Evolutionary conservation across 2,888 invertebrate genomes (phyloP), one percentile per base, ranked within the genome.

Genomic region (Desoria tigrina): DNA sequence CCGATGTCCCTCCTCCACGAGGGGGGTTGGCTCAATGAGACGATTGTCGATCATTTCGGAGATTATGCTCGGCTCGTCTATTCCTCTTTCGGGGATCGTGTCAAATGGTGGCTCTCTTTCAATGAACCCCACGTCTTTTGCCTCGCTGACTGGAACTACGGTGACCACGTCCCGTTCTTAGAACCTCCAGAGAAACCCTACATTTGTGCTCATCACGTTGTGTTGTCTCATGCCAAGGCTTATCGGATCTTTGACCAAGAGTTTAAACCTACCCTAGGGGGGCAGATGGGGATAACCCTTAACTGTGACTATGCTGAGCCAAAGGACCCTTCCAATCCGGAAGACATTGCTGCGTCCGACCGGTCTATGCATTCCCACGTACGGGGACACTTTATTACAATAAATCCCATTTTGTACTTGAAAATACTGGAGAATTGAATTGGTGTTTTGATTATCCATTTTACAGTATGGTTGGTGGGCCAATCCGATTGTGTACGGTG

Each of bases 1-100:
- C 85, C 84, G 0, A 81, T 82, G 62, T 80, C 80, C 50, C 78
- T 9, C 2, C 37, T 42, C 4, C 81, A 85, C 77, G 78, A 83
- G 9, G 76, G 75, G 7, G 76, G 76, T 3, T 83, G 82, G 63
- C 67, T 79, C 0, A 84, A 82, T 65, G 79, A 81, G 0, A 50
- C 81, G 0, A 75, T 84, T 45, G 74, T 81, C 0, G 79, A 81
- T 39, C 83, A 84, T 80, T 85, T 83, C 62, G 81, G 79, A 61
- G 81, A 82, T 18, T 85, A 84, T 71, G 83, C 84, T 0, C 77
- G 81, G 24, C 78, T 83, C 42, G 79, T 80, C 0, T 85, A 79
- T 70, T 74, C 79, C 42, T 76, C 77, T 26, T 84, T 82, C 68
- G 84, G 84, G 3, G 83, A 84, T 66, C 80, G 83, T 64, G 84